phyloP scores from a whole-genome alignment of 2,888 invertebrate genomes.

The Dicycla oo region DNA sequence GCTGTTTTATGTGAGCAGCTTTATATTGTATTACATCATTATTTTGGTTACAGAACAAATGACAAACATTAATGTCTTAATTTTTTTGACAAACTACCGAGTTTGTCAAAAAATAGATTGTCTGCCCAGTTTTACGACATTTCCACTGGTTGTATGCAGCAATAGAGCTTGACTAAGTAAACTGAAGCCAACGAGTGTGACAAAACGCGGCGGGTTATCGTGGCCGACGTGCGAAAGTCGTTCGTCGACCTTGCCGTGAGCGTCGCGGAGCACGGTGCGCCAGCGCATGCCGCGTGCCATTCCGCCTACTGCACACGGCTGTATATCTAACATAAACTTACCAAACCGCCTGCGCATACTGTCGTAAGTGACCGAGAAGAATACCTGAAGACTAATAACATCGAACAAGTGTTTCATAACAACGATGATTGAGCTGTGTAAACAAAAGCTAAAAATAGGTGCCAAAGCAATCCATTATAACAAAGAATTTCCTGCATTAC shows the following conservation, averaged over 20 bases:
- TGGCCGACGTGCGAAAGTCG: conserved; percentile 88
- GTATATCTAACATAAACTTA: conserved; percentile 68
- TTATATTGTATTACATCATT: neutral
- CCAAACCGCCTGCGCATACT: conserved; percentile 34
- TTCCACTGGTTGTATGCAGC: conserved; percentile 49
- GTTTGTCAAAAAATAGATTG: too few species aligned
- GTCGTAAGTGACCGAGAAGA: conserved; percentile 22
- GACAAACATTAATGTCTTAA: conserved; percentile 21
- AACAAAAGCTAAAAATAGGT: conserved; percentile 48
- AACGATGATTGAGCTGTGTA: conserved; percentile 52
- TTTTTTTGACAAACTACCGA: conserved; percentile 32
- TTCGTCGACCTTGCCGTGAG: conserved; percentile 88
- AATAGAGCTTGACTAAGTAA: conserved; percentile 62
- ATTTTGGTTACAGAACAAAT: conserved; percentile 39
- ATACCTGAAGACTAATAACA: conserved; percentile 31
- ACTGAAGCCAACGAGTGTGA: conserved; percentile 68
- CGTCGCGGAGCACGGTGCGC: conserved; percentile 72
- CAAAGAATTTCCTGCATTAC: conserved; percentile 52
- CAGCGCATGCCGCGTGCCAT: conserved; percentile 83
- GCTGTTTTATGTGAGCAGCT: neutral
- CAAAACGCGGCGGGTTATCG: conserved; percentile 74
- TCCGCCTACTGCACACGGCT: conserved; percentile 83
- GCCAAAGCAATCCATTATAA: conserved; percentile 35
- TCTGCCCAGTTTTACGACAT: conserved; percentile 15
- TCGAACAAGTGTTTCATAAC: conserved; percentile 50